Base-by-base conservation (phyloP, 1,140 invertebrate species). In the Drosophila melanica region DNA sequence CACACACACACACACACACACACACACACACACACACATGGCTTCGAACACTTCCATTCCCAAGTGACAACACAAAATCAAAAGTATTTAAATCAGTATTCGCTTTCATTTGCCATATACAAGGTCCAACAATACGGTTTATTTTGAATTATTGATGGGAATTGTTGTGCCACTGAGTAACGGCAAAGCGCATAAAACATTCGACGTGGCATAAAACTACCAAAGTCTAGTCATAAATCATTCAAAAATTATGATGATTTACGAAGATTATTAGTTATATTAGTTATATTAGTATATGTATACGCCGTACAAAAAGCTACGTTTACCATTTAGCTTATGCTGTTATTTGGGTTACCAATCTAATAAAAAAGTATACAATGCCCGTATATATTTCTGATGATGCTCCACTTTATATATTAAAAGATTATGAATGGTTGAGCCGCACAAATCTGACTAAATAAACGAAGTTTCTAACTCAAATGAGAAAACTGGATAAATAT, bases 141-240 rank as follows among this genome's bases (percentile, higher is more conserved):
- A 67, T 82, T 89, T 82, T 87, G 84, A 89, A 89, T 89, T 89
- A 89, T 89, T 89, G 70, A 84, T 80, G 73, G 59, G 44, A 89
- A 89, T 89, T 90, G 80, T 79, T 89, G 74, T 58, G 77, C 59
- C 73, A 87, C 70, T 87, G 71, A 87, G 53, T 75, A 75, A 62
- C 50, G 51, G 50, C 70, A 48, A 54, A 66, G 66, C 12, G 35
- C 18, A 70, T 51, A 18, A 30, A 33, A 18, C 16, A 47, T 45
- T 30, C 12, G 16, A 27, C 16, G 20, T 37, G 30, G 39, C 51
- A 65, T 20, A 37, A 35, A 55, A 47, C 63, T 55, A 42, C 58
- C 65, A 81, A 68, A 68, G 68, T 80, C 48, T 57, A 73, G 39
- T 69, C 82, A 77, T 86, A 89, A 86, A 82, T 86, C 79, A 86